Conservation (phyloP, 1,140 invertebrate species). For the Cecropterus lyciades region DNA sequence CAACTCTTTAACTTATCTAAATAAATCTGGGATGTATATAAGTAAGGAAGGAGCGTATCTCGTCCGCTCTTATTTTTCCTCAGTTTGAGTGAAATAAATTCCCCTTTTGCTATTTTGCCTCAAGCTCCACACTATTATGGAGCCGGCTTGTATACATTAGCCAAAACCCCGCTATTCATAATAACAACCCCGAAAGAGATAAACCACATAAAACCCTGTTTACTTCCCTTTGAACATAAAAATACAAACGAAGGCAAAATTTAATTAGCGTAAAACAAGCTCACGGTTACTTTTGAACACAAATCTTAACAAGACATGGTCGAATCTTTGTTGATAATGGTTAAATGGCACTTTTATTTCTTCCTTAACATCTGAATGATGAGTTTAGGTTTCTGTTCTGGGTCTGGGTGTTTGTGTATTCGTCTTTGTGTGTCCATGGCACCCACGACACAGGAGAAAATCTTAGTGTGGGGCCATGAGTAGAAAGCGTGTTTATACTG, state of each 20-base stretch:
- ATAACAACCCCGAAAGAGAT: slow-evolving; percentile 20
- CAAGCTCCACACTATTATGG: slow-evolving; percentile 25
- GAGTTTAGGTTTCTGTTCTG: too few species aligned
- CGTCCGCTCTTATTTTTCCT: neutral
- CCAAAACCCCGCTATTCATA: slow-evolving; percentile 19
- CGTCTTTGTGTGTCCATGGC: too few species aligned
- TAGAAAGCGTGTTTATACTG: too few species aligned
- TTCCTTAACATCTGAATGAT: too few species aligned
- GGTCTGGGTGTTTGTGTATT: too few species aligned
- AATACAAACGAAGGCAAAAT: slow-evolving; percentile 28
- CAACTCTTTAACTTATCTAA: too few species aligned
- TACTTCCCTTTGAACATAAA: slow-evolving; percentile 20
- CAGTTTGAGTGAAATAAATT: neutral
- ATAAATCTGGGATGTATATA: too few species aligned
- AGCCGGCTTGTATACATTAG: slow-evolving; percentile 12
- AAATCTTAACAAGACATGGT: slow-evolving; percentile 20
- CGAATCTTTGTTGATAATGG: slow-evolving; percentile 1
- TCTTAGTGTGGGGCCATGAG: too few species aligned
- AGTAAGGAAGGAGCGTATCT: too few species aligned
- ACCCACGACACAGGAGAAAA: too few species aligned
- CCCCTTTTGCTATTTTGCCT: slow-evolving; percentile 16
- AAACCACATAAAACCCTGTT: slow-evolving; percentile 25
- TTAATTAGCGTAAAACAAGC: slow-evolving; percentile 26
- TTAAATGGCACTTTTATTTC: too few species aligned
- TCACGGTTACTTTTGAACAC: slow-evolving; percentile 9